A percentile compares a stretch with the other conserved stretches of the same genome.
These are phyloP conservation scores for Erpornis zantholeuca DNA, from an alignment of 2,113 vertebrate species.

Conservation along the genomic window DNA sequence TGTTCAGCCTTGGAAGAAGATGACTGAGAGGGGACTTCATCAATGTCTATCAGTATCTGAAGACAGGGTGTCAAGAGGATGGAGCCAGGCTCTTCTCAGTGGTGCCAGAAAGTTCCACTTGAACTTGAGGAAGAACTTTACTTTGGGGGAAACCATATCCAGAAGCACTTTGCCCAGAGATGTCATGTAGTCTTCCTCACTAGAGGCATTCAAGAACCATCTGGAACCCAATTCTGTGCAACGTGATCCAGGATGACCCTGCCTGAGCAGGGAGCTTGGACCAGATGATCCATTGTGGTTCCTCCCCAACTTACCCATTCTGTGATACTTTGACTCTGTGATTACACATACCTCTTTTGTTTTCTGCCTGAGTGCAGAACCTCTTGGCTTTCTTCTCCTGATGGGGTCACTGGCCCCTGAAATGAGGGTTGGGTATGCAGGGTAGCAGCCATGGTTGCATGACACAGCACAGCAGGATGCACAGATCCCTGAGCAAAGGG, in stretches of 20 bases:
- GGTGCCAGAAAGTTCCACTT: not conserved
- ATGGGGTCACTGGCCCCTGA: accelerated
- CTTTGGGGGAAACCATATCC: accelerated
- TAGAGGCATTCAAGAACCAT: not conserved
- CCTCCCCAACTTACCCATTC: not conserved
- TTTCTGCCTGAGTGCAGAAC: not conserved
- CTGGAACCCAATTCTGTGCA: not conserved
- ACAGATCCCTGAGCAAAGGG: not conserved
- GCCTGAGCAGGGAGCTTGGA: not conserved
- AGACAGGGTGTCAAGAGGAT: not conserved
- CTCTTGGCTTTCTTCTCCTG: not conserved
- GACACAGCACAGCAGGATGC: not conserved
- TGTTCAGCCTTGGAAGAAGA: not conserved
- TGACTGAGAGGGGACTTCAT: not conserved
- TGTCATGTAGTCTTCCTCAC: not conserved
- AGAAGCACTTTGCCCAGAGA: not conserved
- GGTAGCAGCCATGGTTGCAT: not conserved
- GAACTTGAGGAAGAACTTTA: not conserved
- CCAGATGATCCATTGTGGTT: not conserved
- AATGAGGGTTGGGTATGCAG: not conserved
- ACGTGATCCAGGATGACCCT: not conserved
- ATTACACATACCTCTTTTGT: not conserved
- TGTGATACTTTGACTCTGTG: not conserved
- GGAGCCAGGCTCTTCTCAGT: not conserved
- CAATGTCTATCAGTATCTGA: not conserved